Evolutionary conservation across 2,797 vertebrate genomes (phyloP).

Genomic region (Morus bassanus): DNA sequence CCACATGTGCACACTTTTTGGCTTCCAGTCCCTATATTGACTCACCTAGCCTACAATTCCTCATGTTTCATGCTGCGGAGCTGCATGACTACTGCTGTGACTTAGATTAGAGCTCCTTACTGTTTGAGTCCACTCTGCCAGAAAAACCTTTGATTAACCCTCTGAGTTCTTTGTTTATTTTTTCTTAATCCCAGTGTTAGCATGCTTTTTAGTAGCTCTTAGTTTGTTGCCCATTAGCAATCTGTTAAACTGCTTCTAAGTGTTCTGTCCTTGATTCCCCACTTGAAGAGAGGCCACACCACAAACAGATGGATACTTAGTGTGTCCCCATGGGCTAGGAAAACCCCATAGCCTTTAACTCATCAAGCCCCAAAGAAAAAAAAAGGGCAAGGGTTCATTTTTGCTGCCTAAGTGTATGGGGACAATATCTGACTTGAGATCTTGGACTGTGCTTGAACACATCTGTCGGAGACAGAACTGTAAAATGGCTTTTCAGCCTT

Average conservation of each 20-base stretch:
- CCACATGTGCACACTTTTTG: background rate
- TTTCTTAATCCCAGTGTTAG: background rate
- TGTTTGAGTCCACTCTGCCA: background rate
- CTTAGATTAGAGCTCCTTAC: background rate
- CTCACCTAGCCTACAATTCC: background rate
- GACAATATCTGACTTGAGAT: background rate
- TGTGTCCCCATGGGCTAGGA: background rate
- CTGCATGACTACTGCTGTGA: background rate
- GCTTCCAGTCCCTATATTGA: background rate
- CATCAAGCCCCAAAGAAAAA: background rate
- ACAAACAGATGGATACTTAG: background rate
- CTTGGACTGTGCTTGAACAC: background rate
- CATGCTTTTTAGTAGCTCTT: background rate
- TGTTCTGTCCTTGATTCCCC: background rate
- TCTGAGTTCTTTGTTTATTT: background rate
- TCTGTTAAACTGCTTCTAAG: background rate
- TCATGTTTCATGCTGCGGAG: accelerated
- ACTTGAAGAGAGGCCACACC: background rate
- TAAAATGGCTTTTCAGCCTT: background rate
- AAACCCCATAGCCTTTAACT: background rate
- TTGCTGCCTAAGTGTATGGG: background rate
- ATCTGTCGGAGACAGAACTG: background rate
- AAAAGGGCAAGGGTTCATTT: background rate
- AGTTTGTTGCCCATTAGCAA: background rate
- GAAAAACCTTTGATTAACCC: background rate